These are phyloP conservation scores for Onychostoma macrolepis DNA, from an alignment of 2,113 vertebrate species.

Conservation along the genomic window DNA sequence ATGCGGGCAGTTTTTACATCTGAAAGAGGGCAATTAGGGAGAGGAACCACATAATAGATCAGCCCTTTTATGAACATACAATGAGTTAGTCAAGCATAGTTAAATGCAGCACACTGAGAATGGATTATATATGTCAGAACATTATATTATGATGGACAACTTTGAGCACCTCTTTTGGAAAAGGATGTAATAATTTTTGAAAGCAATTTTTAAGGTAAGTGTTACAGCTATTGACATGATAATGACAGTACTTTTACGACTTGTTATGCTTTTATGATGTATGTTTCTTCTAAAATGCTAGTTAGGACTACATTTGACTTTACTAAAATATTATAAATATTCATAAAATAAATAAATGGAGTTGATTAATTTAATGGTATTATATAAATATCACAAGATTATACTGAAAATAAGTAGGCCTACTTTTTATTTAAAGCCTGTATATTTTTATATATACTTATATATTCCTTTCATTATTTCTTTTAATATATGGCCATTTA, in stretches of 20 bases:
- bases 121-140: background rate
- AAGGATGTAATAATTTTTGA: background rate
- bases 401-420: too few species aligned
- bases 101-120: background rate
- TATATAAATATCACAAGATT: too few species aligned
- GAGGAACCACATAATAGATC: background rate
- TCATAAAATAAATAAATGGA: too few species aligned
- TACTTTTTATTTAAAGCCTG: too few species aligned
- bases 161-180: background rate
- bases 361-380: background rate
- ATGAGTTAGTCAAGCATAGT: background rate
- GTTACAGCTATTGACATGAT: background rate
- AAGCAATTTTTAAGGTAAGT: slow-evolving; percentile 1
- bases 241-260: too few species aligned
- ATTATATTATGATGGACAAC: background rate
- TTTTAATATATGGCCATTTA: background rate
- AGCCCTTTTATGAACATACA: slow-evolving; percentile 25
- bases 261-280: background rate
- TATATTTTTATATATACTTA: background rate
- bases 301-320: background rate
- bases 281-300: background rate
- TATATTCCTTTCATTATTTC: background rate
- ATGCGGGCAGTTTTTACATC: background rate
- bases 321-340: background rate
- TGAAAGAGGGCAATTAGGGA: background rate